These are phyloP conservation scores for Cactoblastis cactorum DNA, from an alignment of 2,888 invertebrate genomes.

Conservation along the genomic window DNA sequence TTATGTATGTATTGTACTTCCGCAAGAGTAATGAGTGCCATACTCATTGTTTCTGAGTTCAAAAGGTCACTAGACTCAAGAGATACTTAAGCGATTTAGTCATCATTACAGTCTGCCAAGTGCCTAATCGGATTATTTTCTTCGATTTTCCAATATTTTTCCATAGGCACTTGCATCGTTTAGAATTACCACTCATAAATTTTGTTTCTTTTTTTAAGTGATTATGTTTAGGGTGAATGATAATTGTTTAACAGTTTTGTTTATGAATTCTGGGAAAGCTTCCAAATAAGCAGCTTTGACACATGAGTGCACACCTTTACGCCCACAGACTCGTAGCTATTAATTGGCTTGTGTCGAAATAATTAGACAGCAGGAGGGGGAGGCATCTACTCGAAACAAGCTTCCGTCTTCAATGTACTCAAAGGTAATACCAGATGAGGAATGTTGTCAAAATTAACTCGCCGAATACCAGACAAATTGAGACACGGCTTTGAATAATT, in stretches of 20 bases:
- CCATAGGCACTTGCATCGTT: too few species aligned
- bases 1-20: background rate
- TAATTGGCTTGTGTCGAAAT: conserved; percentile 50
- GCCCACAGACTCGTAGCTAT: conserved; percentile 32
- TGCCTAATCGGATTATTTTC: background rate
- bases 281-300: conserved; percentile 1
- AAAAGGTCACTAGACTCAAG: conserved; percentile 1
- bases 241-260: too few species aligned
- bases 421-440: conserved; percentile 14
- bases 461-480: background rate
- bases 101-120: background rate
- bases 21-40: background rate
- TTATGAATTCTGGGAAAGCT: background rate
- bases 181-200: too few species aligned
- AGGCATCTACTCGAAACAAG: conserved; percentile 20
- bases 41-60: background rate
- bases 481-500: background rate
- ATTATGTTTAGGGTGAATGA: too few species aligned
- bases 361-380: conserved; percentile 30
- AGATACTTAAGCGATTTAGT: background rate
- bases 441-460: conserved; percentile 12
- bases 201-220: too few species aligned
- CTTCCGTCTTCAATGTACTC: conserved; percentile 35
- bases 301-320: conserved; percentile 8
- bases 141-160: background rate